Evolutionary conservation across 2,888 invertebrate species (phyloP), one percentile per base, ranked within the genome.

Genomic region (Pseudococcus viburni): DNA sequence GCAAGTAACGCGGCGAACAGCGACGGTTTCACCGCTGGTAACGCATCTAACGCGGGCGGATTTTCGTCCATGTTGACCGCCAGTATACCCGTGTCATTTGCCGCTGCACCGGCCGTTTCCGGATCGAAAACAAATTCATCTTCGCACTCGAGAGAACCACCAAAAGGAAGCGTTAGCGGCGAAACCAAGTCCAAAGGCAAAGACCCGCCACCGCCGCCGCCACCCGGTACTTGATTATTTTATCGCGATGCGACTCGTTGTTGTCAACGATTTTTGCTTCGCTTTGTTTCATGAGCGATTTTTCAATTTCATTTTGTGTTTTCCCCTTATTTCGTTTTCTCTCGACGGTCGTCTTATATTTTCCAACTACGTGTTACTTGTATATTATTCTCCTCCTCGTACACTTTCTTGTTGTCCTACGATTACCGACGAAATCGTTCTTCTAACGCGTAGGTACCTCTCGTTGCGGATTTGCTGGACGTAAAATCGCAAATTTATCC

Each of bases 401-500:
- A 48, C 12, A 19, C 22, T 84, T n/a, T 48, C 19, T 48, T 19
- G 1, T 73, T 86, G 42, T 42, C 9, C 19, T 86, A 19, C 73
- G 64, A 64, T 4, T 22, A 11, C 12, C 64, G 15, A 64, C 22
- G 22, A 64, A 64, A 64, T 64, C 12, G 22, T 64, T 64, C 9
- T 22, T 22, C 22, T 0, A 59, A n/a, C 12, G 22, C 64, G 22
- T 22, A 87, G 87, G 80, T 80, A 87, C 33, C 26, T 11, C 22
- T 26, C 73, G 73, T 42, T 15, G 11, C 48, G 68, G 84, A 22
- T 19, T 42, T 73, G 42, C 55, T 33, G 84, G 68, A 1, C 85
- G 88, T 48, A 88, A 85, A 88, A 88, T 88, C 42, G 22, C 68
- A 39, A 84, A 84, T 73, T 84, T 88, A 26, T n/a, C n/a, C n/a